Conservation (phyloP, 2,888 invertebrate species). For the Schizaphis graminum region DNA sequence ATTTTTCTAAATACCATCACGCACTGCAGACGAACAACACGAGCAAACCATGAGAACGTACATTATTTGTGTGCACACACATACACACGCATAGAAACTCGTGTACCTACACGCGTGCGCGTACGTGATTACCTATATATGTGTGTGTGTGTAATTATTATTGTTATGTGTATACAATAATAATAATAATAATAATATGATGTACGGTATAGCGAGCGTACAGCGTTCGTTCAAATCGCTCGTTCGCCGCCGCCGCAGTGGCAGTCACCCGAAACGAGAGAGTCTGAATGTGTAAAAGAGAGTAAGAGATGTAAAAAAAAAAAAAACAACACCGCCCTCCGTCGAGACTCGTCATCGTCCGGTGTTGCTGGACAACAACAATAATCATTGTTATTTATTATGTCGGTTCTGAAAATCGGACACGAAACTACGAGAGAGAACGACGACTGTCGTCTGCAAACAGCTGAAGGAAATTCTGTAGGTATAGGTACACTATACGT, state of each 20-base stretch:
- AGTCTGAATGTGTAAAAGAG: no score
- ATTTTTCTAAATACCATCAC: slow-evolving; percentile 32
- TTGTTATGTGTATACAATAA: background rate
- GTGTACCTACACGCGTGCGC: background rate
- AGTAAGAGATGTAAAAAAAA: background rate
- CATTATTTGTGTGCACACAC: background rate
- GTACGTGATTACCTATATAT: background rate
- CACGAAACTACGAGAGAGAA: background rate
- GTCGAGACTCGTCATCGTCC: background rate
- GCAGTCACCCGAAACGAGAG: slow-evolving; percentile 35
- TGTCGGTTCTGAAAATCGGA: background rate
- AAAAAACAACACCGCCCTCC: background rate
- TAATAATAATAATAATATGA: background rate
- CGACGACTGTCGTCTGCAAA: background rate
- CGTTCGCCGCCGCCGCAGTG: background rate
- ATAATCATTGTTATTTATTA: background rate
- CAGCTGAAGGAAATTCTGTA: no score
- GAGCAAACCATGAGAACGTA: slow-evolving; percentile 13
- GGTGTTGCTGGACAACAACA: background rate
- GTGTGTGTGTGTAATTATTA: background rate
- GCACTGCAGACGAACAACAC: background rate
- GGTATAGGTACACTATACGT: no score
- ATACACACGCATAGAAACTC: background rate
- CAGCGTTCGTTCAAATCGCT: background rate
- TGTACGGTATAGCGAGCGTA: background rate